phyloP scores from a whole-genome alignment of 2,888 invertebrate genomes.

The Agrochola macilenta region DNA sequence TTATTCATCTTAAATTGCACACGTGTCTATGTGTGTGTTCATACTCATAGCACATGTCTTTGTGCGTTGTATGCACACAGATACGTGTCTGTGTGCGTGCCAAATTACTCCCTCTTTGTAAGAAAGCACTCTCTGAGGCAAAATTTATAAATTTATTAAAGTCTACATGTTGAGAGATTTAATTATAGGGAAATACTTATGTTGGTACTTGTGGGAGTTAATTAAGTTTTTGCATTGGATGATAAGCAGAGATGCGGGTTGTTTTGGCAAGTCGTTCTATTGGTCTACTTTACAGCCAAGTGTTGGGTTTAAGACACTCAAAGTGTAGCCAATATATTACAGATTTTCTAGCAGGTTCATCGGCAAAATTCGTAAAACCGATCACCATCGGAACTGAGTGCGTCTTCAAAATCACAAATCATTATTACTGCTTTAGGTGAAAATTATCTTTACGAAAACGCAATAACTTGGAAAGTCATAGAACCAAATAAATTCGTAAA shows the following conservation, averaged over 20 bases:
- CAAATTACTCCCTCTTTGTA: constrained; percentile 86
- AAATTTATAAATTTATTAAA: constrained; percentile 89
- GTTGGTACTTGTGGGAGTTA: constrained; percentile 10
- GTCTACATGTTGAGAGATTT: constrained; percentile 71
- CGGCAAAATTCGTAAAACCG: too few relatives aligned
- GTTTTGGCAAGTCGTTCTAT: not conserved
- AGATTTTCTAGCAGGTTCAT: too few relatives aligned
- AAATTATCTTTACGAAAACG: too few relatives aligned
- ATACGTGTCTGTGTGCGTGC: constrained; percentile 70
- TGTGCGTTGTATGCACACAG: constrained; percentile 64
- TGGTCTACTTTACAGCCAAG: too few relatives aligned
- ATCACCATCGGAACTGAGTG: too few relatives aligned
- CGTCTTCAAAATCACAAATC: too few relatives aligned
- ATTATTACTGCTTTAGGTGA: too few relatives aligned
- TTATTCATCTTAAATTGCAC: constrained; percentile 91
- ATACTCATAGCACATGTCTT: constrained; percentile 52
- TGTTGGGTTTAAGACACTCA: too few relatives aligned
- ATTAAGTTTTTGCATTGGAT: constrained; percentile 22
- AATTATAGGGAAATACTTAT: constrained; percentile 56
- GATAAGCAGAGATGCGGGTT: not conserved
- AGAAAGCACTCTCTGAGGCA: constrained; percentile 80
- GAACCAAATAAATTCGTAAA: too few relatives aligned
- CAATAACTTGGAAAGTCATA: too few relatives aligned
- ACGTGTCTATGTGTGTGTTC: constrained; percentile 82
- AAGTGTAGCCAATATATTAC: too few relatives aligned